These are phyloP conservation scores for Edolisoma coerulescens DNA, from an alignment of 2,113 vertebrate genomes.

Conservation along the genomic window DNA sequence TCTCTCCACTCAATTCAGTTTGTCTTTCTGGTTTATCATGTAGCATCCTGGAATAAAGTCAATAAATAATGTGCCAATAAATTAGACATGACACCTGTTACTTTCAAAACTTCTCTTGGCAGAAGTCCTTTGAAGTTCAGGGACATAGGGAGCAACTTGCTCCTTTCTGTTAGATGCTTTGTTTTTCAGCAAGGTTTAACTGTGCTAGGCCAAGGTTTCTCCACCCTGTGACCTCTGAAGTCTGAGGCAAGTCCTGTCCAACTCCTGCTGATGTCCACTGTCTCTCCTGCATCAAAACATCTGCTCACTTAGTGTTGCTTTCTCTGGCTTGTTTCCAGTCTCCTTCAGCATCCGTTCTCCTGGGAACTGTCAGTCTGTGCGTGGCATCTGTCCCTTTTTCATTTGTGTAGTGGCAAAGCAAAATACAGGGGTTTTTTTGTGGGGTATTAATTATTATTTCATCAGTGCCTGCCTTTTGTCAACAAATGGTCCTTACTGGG, in stretches of 20 bases:
- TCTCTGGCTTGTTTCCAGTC: neutral
- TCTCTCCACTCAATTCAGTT: neutral
- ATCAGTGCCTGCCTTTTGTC: neutral
- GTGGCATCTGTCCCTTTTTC: neutral
- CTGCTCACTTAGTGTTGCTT: neutral
- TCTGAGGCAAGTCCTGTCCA: neutral
- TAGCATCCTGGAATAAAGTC: neutral
- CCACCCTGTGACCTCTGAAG: neutral
- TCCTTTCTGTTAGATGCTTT: neutral
- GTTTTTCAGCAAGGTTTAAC: neutral
- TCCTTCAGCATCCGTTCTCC: neutral
- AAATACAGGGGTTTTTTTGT: neutral
- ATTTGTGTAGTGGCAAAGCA: neutral
- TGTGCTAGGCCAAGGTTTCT: neutral
- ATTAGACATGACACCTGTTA: neutral
- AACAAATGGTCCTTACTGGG: neutral
- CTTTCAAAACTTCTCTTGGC: neutral
- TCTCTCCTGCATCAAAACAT: neutral
- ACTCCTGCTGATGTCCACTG: accelerated
- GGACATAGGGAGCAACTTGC: neutral
- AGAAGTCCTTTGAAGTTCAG: neutral
- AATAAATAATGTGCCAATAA: neutral
- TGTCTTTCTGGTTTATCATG: neutral
- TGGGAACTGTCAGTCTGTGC: neutral
- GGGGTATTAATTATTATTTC: neutral